phyloP scores from a whole-genome alignment of 2,797 vertebrate genomes.

The Pygocentrus nattereri region DNA sequence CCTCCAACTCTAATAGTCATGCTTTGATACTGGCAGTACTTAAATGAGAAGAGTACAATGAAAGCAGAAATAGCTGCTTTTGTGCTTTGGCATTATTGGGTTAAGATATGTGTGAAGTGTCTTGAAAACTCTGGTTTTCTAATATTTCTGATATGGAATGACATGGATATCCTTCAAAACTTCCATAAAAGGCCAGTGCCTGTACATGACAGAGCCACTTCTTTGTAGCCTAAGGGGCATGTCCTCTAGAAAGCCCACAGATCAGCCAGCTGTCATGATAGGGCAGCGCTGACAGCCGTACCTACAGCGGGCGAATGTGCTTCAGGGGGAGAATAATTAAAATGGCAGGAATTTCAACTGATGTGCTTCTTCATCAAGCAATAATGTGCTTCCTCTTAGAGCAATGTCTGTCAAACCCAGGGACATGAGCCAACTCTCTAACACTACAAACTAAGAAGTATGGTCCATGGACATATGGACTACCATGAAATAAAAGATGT shows the following conservation, averaged over 20 bases:
- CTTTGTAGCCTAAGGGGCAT: neutral
- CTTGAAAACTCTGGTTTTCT: neutral
- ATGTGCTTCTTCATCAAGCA: constrained; percentile 6
- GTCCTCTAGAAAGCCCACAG: constrained; percentile 4
- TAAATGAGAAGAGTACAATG: neutral
- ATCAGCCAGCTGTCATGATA: constrained; percentile 16
- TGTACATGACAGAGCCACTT: neutral
- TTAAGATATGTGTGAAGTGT: neutral
- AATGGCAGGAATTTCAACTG: constrained; percentile 2
- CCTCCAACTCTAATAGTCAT: too few relatives aligned
- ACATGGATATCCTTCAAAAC: neutral
- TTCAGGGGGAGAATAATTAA: constrained; percentile 2
- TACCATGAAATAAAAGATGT: neutral
- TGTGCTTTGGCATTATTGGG: neutral
- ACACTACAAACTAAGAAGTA: neutral
- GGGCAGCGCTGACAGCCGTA: neutral
- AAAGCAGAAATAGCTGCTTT: neutral
- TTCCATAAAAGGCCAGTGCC: constrained; percentile 11
- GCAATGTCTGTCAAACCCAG: constrained; percentile 3
- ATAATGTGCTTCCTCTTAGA: neutral
- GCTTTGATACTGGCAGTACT: too few relatives aligned
- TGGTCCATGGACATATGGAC: neutral
- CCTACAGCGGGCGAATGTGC: neutral
- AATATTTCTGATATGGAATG: neutral
- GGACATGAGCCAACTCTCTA: neutral